Evolutionary conservation across 2,888 invertebrate genomes (phyloP), one percentile per base, ranked within the genome.

Genomic region (Acanthosepion esculentum): DNA sequence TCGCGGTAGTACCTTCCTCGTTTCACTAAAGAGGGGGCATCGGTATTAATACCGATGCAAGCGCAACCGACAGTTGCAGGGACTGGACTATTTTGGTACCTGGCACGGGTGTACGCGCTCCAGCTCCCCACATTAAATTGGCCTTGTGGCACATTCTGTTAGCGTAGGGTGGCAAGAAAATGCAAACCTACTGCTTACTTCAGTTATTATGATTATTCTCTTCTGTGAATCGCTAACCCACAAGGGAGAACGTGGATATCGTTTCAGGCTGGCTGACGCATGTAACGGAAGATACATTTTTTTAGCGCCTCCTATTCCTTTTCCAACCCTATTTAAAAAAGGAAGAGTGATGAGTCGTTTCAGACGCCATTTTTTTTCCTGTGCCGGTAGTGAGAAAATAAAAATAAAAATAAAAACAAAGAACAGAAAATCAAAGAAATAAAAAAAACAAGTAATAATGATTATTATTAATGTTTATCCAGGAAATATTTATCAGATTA

Each of bases 391-490:
- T 78, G 78, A 78, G 78, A n/a, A n/a, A 33, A 12, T 78, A n/a
- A 15, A n/a, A 78, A 78, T 12, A n/a, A n/a, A n/a, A 78, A n/a
- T 2, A 0, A 15, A 3, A n/a, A n/a, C 1, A n/a, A n/a, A 78
- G 20, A 78, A 10, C 8, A n/a, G 41, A 41, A 41, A 41, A 41
- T 41, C 41, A 41, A 41, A 41, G 41, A 78, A 26, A n/a, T 26
- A n/a, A 78, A 78, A 78, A 78, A 12, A 78, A n/a, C 12, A 78
- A 33, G 10, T 3, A 78, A 10, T n/a, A 33, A 78, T 78, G 12
- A 78, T 78, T n/a, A 78, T 78, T 78, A n/a, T 78, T 78, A 78
- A n/a, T 78, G 78, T 78, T 78, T 78, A 78, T 78, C n/a, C 78
- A n/a, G 78, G 78, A 78, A 78, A 78, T 78, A 78, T 78, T 78